phyloP scores from a whole-genome alignment of 2,888 invertebrate species.

The Rhagonycha fulva region DNA sequence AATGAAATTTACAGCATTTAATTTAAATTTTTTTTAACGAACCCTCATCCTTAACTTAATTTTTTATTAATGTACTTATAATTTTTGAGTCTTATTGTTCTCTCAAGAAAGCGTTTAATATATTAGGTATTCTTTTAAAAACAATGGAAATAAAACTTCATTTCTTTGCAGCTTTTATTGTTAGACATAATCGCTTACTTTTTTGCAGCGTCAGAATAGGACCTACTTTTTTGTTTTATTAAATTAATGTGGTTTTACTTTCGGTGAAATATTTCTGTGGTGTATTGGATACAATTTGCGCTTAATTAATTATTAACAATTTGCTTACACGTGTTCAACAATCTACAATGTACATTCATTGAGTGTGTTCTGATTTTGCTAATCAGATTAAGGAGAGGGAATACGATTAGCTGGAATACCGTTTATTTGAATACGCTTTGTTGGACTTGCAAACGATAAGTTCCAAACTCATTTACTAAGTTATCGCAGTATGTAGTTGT shows the following conservation, averaged over 20 bases:
- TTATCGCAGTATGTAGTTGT: background rate
- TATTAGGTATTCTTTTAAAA: conserved; percentile 20
- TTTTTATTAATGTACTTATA: background rate
- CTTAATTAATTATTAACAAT: conserved; percentile 14
- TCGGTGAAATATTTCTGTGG: background rate
- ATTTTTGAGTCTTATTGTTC: conserved; percentile 13
- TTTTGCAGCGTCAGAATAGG: conserved; percentile 21
- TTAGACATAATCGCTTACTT: conserved; percentile 26
- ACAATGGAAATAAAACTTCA: conserved; percentile 23
- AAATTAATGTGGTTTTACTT: conserved; percentile 21
- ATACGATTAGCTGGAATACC: conserved; percentile 6
- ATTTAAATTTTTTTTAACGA: background rate
- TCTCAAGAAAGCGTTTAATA: conserved; percentile 20
- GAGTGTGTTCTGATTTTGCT: conserved; percentile 21
- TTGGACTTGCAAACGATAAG: conserved; percentile 15
- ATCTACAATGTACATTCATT: conserved; percentile 18
- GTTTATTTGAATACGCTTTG: conserved; percentile 15
- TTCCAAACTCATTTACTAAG: conserved; percentile 19
- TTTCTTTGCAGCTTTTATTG: conserved; percentile 24
- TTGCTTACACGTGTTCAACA: conserved; percentile 15
- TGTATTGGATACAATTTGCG: background rate
- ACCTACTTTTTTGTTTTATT: conserved; percentile 21
- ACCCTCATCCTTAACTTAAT: background rate
- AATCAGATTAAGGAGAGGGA: conserved; percentile 20
- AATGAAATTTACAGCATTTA: background rate